Percentiles rank a stretch among this genome's conserved stretches.
phyloP scores from a whole-genome alignment of 1,140 invertebrate genomes.

The Rhyzopertha dominica region DNA sequence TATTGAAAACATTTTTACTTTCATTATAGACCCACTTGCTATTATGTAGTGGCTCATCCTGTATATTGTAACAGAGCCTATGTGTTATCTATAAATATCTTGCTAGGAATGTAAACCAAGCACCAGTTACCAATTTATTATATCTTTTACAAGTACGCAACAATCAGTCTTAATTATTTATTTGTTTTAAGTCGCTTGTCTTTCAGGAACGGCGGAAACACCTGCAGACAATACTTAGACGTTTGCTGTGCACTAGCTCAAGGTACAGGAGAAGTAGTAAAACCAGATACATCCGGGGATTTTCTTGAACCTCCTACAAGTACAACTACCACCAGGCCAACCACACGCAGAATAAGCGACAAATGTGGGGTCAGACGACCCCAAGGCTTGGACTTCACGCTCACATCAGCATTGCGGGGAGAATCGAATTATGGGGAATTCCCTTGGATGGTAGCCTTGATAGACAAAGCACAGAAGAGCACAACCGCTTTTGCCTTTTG shows the following conservation, averaged over 20 bases:
- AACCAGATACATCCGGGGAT: background rate
- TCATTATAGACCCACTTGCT: too few relatives aligned
- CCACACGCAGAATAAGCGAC: too few relatives aligned
- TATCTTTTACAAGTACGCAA: too few relatives aligned
- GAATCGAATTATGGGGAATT: constrained; percentile 52
- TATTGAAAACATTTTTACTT: too few relatives aligned
- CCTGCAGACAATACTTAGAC: constrained; percentile 18
- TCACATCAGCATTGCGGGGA: constrained; percentile 5
- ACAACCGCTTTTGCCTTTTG: constrained; percentile 5
- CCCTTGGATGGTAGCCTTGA: constrained; percentile 54
- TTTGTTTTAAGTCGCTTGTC: too few relatives aligned
- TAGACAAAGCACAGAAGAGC: constrained; percentile 6
- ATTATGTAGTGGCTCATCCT: too few relatives aligned
- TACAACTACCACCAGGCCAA: background rate
- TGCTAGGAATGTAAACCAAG: too few relatives aligned
- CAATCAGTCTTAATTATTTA: too few relatives aligned
- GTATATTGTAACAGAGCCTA: too few relatives aligned
- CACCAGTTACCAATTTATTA: too few relatives aligned
- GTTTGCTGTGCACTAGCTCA: constrained; percentile 13
- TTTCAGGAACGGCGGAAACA: constrained; percentile 1
- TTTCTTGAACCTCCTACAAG: background rate
- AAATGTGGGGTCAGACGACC: constrained; percentile 13
- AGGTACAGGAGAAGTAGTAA: background rate
- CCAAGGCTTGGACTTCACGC: constrained; percentile 17
- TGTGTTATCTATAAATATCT: too few relatives aligned